Evolutionary conservation across 2,797 vertebrate genomes (phyloP).

Genomic region (Perodicticus potto): DNA sequence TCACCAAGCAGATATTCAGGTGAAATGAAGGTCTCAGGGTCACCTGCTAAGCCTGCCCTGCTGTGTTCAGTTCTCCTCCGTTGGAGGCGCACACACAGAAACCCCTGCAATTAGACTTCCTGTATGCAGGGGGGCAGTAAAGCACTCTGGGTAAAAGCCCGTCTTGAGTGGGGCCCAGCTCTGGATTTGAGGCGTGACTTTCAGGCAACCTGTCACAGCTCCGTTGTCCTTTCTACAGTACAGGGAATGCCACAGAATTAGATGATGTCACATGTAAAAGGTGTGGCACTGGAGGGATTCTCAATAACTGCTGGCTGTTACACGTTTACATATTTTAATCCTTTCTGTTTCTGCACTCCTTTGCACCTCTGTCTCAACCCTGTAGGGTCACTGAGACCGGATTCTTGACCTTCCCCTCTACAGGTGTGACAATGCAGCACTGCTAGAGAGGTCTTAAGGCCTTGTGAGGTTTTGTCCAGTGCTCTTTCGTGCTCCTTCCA

Average conservation of each 20-base stretch:
- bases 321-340: neutral
- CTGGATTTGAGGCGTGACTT: neutral
- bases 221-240: fast-evolving
- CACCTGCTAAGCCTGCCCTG: fast-evolving
- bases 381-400: neutral
- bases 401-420: neutral
- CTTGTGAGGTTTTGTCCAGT: neutral
- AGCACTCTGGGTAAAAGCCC: neutral
- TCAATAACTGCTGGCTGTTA: neutral
- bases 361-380: neutral
- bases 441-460: neutral
- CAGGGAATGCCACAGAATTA: neutral
- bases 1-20: neutral
- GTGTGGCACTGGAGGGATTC: neutral
- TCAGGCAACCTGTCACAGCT: neutral
- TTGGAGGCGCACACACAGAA: fast-evolving
- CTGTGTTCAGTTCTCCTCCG: fast-evolving
- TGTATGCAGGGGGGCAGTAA: fast-evolving
- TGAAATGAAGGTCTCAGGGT: neutral
- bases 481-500: neutral
- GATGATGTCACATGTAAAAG: neutral
- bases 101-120: too few relatives aligned
- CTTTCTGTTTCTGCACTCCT: neutral
- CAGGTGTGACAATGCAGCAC: neutral
- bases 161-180: fast-evolving